phyloP scores from a whole-genome alignment of 2,888 invertebrate genomes.

The Mesochorus sp. region DNA sequence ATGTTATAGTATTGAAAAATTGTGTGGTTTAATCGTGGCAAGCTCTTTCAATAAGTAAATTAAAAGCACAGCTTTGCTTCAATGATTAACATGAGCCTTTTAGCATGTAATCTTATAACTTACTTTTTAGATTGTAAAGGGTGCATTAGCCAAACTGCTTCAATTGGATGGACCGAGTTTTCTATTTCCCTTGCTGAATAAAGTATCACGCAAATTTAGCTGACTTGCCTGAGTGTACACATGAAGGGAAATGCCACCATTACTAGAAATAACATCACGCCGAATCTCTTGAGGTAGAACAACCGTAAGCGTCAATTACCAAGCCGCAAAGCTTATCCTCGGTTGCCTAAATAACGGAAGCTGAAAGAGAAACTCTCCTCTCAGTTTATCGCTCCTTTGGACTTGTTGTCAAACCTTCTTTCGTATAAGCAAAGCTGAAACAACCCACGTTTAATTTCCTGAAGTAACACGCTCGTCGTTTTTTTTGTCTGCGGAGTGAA shows the following conservation, averaged over 20 bases:
- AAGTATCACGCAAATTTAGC: too few species aligned
- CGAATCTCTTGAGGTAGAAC: not conserved
- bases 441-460: constrained; percentile 71
- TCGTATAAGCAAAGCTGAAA: constrained; percentile 26
- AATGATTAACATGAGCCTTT: too few species aligned
- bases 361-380: not conserved
- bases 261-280: not conserved
- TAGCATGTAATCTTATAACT: too few species aligned
- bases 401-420: constrained; percentile 34
- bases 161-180: too few species aligned
- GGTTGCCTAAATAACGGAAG: constrained; percentile 9
- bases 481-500: constrained; percentile 9
- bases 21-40: too few species aligned
- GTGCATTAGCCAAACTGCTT: too few species aligned
- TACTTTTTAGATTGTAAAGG: too few species aligned
- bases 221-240: not conserved
- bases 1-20: too few species aligned
- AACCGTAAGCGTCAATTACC: constrained; percentile 20
- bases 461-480: constrained; percentile 65
- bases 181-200: too few species aligned
- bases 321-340: constrained; percentile 21
- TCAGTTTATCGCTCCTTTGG: constrained; percentile 11
- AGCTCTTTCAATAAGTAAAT: too few species aligned
- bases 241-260: not conserved
- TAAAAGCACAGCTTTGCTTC: too few species aligned